Evolutionary conservation across 2,888 invertebrate genomes (phyloP), one percentile per base, ranked within the genome.

Genomic region (Pristionchus arcanus): DNA sequence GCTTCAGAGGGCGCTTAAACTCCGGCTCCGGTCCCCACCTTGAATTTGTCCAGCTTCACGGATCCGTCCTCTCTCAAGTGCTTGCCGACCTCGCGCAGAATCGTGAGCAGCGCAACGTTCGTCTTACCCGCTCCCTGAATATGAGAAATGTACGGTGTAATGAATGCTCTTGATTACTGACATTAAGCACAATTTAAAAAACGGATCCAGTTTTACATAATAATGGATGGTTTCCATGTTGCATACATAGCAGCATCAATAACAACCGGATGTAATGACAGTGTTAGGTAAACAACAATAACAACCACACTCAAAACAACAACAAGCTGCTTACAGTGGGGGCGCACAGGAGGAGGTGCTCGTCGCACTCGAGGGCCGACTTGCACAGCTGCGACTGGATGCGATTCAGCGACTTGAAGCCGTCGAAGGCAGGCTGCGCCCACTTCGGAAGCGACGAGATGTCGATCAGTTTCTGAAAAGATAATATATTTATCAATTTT

Each of bases 371-470:
- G 86, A 99, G 95, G 4, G 95, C 98, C 0, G 97, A 97, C 94
- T 97, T 97, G 92, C 97, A 97, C 87, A 99, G 96, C 77, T 97
- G 97, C 95, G 98, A 98, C 96, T 98, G 98, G 94, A 99, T 99
- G 89, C 99, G 96, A 95, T 99, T 99, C 66, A 99, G 96, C 0
- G 97, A 97, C 95, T 98, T 98, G 96, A 98, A 98, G 0, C 98
- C 98, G 25, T 98, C 98, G 95, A 99, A 99, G 0, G 98, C 99
- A 0, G 98, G 98, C 95, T 99, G 99, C 2, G 98, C 98, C 95
- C 98, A 99, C 94, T 98, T 98, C 0, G 99, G 99, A 49, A 99
- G 96, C 93, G 98, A 97, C 28, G 98, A 98, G 53, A 99, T 97
- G 0, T 97, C 96, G 87, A 97, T 96, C 81, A 98, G 96, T 55